phyloP scores from a whole-genome alignment of 2,888 invertebrate genomes.

The Pantelozetes paolii region DNA sequence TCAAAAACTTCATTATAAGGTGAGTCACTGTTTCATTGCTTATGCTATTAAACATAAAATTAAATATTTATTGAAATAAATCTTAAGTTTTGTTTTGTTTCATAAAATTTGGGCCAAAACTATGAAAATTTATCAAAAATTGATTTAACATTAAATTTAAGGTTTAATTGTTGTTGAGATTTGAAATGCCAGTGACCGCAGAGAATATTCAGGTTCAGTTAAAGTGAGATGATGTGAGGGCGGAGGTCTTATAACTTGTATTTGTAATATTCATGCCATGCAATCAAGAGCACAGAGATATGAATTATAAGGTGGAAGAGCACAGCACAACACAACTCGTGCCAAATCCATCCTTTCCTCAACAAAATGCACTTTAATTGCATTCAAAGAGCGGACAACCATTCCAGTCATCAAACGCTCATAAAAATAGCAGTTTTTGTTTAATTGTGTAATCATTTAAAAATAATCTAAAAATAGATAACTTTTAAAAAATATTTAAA shows the following conservation, averaged over 20 bases:
- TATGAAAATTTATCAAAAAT: too few relatives aligned
- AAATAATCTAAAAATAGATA: too few relatives aligned
- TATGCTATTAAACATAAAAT: too few relatives aligned
- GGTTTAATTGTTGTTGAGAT: background rate
- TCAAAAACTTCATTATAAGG: too few relatives aligned
- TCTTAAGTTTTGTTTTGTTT: too few relatives aligned
- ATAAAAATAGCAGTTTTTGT: background rate
- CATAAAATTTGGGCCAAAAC: too few relatives aligned
- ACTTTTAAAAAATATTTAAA: too few relatives aligned
- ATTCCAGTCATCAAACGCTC: background rate
- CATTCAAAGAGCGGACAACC: conserved; percentile 24
- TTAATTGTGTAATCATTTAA: too few relatives aligned
- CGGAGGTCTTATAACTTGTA: conserved; percentile 1
- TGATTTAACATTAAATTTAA: too few relatives aligned
- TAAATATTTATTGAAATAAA: too few relatives aligned
- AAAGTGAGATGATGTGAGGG: background rate
- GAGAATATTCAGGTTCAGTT: background rate
- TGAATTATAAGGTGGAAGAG: conserved; percentile 25
- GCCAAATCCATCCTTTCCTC: conserved; percentile 27
- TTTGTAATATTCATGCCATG: conserved; percentile 26
- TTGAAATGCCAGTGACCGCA: conserved; percentile 14
- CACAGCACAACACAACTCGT: conserved; percentile 1
- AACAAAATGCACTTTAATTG: conserved; percentile 22
- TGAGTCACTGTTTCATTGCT: too few relatives aligned
- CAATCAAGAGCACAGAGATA: conserved; percentile 11